Evolutionary conservation across 1,140 invertebrate genomes (phyloP), one percentile per base, ranked within the genome.

Genomic region (Dendrolimus kikuchii): DNA sequence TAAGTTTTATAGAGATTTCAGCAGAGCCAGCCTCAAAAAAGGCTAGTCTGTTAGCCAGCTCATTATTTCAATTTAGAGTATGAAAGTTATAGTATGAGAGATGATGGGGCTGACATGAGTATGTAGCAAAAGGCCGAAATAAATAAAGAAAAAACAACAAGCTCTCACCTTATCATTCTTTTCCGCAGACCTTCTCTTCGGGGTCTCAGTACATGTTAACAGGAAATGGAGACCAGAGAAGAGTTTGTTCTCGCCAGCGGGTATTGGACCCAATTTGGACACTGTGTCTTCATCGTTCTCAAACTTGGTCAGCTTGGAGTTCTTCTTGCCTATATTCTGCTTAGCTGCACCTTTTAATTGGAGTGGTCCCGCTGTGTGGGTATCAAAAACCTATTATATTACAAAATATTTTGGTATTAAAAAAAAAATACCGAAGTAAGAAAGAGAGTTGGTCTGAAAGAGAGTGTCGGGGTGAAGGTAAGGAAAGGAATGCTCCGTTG

Each of bases 191-290:
- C 56, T 50, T 23, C 66, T 47, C 71, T 65, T 46, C 0, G 88
- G 76, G 1, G 78, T 64, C 6, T 87, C 81, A 5, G 86, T 88
- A 56, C 88, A 91, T 2, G 89, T 90, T 0, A 91, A 61, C 5
- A 91, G 59, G 59, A 92, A 91, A 10, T 87, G 86, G 47, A 88
- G 68, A 1, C 87, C 89, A 2, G 80, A 76, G 54, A 92, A 91
- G 7, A 91, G 58, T 6, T 71, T 86, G 7, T 81, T 88, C 5
- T 83, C 84, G 0, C 55, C 37, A 5, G 46, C 52, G 0, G 89
- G 90, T 40, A 91, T 89, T 0, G 90, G 90, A 0, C 90, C 91
- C 0, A 91, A 61, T 1, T 58, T 60, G 0, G 75, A 70, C 0
- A 89, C 73, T 0, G 84, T 86, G 44, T 87, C 81, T 5, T 76